A percentile compares a stretch with the other conserved stretches of the same genome.
Evolutionary conservation across 2,113 vertebrate genomes (phyloP).

Genomic region (Callionymus lyra): DNA sequence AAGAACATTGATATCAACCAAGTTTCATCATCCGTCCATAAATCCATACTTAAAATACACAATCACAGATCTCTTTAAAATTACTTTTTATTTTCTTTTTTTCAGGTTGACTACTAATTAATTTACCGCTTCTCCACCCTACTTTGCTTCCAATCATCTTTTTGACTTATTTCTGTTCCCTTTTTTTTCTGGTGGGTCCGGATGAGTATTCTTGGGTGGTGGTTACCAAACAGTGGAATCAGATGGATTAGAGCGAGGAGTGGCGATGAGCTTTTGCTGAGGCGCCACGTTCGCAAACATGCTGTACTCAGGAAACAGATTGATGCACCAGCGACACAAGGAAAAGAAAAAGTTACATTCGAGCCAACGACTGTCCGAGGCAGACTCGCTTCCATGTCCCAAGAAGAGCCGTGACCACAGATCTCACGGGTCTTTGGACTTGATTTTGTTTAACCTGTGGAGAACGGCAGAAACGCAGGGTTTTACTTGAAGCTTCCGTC

Average conservation of each 20-base stretch:
- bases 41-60: too few species aligned
- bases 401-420: neutral
- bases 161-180: too few species aligned
- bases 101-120: too few species aligned
- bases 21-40: too few species aligned
- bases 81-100: too few species aligned
- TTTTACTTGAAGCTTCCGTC: constrained; percentile 49
- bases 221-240: constrained; percentile 1
- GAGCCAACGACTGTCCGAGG: constrained; percentile 65
- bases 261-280: constrained; percentile 48
- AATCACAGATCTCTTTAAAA: too few species aligned
- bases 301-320: constrained; percentile 52
- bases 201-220: too few species aligned
- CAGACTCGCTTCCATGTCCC: constrained; percentile 61
- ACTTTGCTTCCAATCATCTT: too few species aligned
- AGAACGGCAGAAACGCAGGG: constrained; percentile 32
- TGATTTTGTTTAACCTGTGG: constrained; percentile 25
- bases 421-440: neutral
- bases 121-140: too few species aligned
- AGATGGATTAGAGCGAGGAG: constrained; percentile 23
- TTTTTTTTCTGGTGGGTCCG: too few species aligned
- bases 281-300: constrained; percentile 45
- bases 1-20: too few species aligned
- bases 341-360: constrained; percentile 70
- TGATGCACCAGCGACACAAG: constrained; percentile 60